Percentiles rank a stretch among this genome's conserved stretches.
phyloP scores from a whole-genome alignment of 2,888 invertebrate species.

The Plebejus melissa region DNA sequence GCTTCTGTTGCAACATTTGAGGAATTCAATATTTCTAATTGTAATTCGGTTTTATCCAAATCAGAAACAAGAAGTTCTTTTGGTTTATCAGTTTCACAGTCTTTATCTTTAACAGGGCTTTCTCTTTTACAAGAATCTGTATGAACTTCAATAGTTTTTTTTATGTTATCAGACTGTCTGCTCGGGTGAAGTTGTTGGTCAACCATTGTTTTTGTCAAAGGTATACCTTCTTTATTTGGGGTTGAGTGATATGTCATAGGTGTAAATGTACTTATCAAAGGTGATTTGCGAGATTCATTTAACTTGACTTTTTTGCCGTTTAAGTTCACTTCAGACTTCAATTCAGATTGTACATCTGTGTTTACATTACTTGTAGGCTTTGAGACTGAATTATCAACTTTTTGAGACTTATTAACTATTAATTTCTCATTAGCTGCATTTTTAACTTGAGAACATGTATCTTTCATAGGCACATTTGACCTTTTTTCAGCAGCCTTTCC shows the following conservation, averaged over 20 bases:
- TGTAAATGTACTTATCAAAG: constrained; percentile 61
- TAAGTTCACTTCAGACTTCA: constrained; percentile 55
- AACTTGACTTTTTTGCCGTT: constrained; percentile 66
- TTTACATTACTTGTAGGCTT: constrained; percentile 45
- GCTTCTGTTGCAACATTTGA: constrained; percentile 25
- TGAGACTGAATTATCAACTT: constrained; percentile 38
- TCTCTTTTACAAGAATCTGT: constrained; percentile 54
- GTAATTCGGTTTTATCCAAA: constrained; percentile 26
- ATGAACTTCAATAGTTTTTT: constrained; percentile 71
- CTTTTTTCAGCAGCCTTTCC: constrained; percentile 48
- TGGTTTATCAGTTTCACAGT: constrained; percentile 34
- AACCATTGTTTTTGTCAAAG: constrained; percentile 71
- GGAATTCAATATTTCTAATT: constrained; percentile 22
- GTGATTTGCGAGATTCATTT: constrained; percentile 66
- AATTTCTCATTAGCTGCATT: constrained; percentile 50
- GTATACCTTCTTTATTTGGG: constrained; percentile 69
- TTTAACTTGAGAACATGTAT: constrained; percentile 53
- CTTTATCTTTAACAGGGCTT: constrained; percentile 38
- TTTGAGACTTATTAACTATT: constrained; percentile 47
- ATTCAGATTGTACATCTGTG: constrained; percentile 46
- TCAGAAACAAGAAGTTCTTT: constrained; percentile 6
- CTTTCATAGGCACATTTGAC: constrained; percentile 56
- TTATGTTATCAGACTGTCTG: constrained; percentile 66
- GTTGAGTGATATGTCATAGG: constrained; percentile 71
- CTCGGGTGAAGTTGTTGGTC: constrained; percentile 66